Evolutionary conservation across 2,797 vertebrate species (phyloP), one percentile per base, ranked within the genome.

Genomic region (Thalassophryne amazonica): DNA sequence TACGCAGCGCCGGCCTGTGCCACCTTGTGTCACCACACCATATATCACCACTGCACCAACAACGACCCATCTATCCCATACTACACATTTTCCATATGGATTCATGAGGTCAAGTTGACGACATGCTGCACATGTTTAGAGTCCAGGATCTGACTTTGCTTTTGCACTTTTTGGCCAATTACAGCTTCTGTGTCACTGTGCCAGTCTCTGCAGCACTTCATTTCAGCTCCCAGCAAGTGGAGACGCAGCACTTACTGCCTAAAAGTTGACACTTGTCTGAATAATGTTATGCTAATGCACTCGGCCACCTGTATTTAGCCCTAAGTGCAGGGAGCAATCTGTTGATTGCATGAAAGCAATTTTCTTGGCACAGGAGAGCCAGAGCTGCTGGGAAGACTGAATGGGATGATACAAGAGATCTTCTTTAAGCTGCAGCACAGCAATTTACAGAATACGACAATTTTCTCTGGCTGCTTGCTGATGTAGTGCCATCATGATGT

Each of bases 251-350:
- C 66, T 74, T 74, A 81, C 70, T 60, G 69, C 79, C 66, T 64
- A 27, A 69, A 83, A 78, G 69, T 79, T 89, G 84, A 89, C 85
- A 87, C 78, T 81, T 82, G 72, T 81, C 84, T 86, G 84, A 89
- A 88, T 89, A 88, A 90, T 90, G 85, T 79, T 81, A 88, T 87
- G 86, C 84, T 90, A 90, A 91, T 89, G 85, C 85, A 77, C 48
- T 33, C 66, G 81, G 83, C 86, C 83, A 85, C 86, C 88, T 88
- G 84, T 86, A 84, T 89, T 90, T 89, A 90, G 86, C 80, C 81
- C 79, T 86, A 85, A 90, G 89, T 89, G 87, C 85, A 78, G 68
- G 61, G 75, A 84, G 85, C 84, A 78, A 86, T 86, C 80, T 83
- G 80, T 82, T 86, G 88, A 90, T 90, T 86, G 77, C 69, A 62